Percentiles rank a stretch among this genome's conserved stretches.
Conservation (phyloP, 2,888 invertebrate species). For the Thumatha senex region DNA sequence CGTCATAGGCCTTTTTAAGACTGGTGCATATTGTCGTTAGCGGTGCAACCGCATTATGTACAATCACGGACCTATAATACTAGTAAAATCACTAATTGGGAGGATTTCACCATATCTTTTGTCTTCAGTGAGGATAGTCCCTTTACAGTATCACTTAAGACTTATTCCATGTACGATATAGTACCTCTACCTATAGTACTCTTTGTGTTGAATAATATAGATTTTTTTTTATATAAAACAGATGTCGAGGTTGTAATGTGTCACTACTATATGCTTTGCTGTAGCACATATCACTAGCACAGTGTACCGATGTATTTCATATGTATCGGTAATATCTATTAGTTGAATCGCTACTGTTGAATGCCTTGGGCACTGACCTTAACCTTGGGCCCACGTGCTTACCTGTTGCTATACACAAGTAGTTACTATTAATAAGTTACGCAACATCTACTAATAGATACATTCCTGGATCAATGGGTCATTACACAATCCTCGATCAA, state of each 20-base stretch:
- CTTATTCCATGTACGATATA: no score
- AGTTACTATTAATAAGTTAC: constrained; percentile 6
- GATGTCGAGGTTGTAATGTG: constrained; percentile 23
- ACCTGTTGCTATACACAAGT: constrained; percentile 30
- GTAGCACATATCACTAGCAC: constrained; percentile 6
- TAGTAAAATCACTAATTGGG: no score
- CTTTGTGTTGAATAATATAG: no score
- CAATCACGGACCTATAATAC: no score
- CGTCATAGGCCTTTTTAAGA: no score
- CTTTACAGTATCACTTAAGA: no score
- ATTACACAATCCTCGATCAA: not conserved
- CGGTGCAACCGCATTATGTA: no score
- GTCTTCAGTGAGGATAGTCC: no score
- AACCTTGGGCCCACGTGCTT: constrained; percentile 63
- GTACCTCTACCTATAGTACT: no score
- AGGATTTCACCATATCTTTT: no score
- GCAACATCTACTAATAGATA: constrained; percentile 12
- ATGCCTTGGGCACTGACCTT: constrained; percentile 48
- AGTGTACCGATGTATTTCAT: constrained; percentile 16
- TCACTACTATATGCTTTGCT: constrained; percentile 21
- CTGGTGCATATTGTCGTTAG: no score
- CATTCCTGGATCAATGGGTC: constrained; percentile 11
- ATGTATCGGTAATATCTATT: constrained; percentile 37
- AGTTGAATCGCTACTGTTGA: constrained; percentile 54
- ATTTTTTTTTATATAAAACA: constrained; percentile 6